A percentile compares a stretch with the other conserved stretches of the same genome.
Conservation (phyloP, 2,888 invertebrate genomes). For the Petrolisthes cinctipes region DNA sequence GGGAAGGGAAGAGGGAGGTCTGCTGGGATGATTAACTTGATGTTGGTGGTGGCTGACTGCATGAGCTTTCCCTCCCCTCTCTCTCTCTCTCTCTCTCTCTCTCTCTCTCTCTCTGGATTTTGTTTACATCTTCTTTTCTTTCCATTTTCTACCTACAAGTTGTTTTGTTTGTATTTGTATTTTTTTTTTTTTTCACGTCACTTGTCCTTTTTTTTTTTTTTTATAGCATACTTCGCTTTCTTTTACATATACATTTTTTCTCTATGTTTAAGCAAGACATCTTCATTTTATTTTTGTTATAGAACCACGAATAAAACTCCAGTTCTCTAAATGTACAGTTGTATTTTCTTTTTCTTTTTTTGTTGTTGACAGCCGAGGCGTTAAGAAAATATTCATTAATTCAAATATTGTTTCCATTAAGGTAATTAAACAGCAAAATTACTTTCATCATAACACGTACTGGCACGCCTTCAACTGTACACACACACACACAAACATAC, state of each 20-base stretch:
- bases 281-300: too few species aligned
- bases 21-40: neutral
- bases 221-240: too few species aligned
- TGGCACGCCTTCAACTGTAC: neutral
- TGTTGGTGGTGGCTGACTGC: neutral
- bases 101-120: slow-evolving; percentile 33
- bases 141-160: neutral
- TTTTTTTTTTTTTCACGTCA: neutral
- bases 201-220: neutral
- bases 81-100: slow-evolving; percentile 26
- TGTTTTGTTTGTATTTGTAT: too few species aligned
- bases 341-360: too few species aligned
- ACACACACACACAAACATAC: slow-evolving; percentile 24
- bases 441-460: neutral
- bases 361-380: neutral
- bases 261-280: too few species aligned
- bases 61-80: neutral
- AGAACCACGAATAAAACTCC: too few species aligned
- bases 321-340: too few species aligned
- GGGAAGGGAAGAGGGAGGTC: neutral
- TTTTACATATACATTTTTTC: too few species aligned
- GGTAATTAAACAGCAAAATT: neutral
- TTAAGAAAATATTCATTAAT: neutral
- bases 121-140: neutral
- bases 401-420: neutral